Base-by-base conservation (phyloP, 2,888 invertebrate species). In the Masnerella sp. region DNA sequence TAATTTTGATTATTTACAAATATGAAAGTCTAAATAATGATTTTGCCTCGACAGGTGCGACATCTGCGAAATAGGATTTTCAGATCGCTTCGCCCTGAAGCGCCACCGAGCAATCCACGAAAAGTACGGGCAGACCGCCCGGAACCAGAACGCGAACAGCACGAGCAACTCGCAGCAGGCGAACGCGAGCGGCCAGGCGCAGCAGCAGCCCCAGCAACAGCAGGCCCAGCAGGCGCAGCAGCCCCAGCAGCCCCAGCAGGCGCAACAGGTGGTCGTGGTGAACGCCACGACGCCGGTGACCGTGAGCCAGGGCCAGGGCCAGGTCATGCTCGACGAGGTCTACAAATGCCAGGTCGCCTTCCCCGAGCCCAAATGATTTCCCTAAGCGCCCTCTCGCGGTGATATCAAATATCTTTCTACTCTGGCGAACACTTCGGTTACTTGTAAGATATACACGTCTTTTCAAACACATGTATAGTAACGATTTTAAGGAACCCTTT, bases 51-150 rank as follows among this genome's bases (percentile, higher is more conserved):
- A 25, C 81, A 93, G 95, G 84, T 95, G 95, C 87, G 94, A 94
- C 78, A 94, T 93, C 58, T 96, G 95, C 84, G 95, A 94, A 74
- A 95, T 95, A 38, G 95, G 95, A 54, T 95, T 96, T 85, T 94
- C 95, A 18, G 95, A 96, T 88, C 90, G 95, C 75, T 95, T 96
- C 85, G 95, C 96, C 15, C 88, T 96, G 69, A 96, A 96, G 83
- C 90, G 96, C 73, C 96, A 96, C 85, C 90, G 95, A 77, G 94
- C 94, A 78, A 95, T 96, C 79, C 96, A 96, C 87, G 95, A 95
- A 81, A 95, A 96, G 88, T 96, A 95, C 84, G 95, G 94, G 87
- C 88, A 86, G 73, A 85, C 87, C 36, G 91, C 88, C 79, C 89
- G 87, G 79, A 91, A 88, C 84, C 90, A 85, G 72, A 86, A 84